Conservation (phyloP, 2,113 vertebrate genomes). For the Syngnathoides biaculeatus region DNA sequence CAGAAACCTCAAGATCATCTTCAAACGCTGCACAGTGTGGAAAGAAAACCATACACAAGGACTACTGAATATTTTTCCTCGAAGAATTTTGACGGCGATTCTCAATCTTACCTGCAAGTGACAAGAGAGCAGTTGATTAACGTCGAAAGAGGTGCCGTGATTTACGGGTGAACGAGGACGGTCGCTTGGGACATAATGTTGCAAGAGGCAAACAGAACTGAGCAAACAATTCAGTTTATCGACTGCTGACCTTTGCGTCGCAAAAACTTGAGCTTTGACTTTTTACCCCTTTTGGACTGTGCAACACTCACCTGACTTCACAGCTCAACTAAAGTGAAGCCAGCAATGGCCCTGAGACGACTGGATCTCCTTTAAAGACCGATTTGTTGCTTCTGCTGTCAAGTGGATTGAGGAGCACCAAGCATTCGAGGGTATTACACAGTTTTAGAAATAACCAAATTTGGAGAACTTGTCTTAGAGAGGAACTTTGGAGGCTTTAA, state of each 20-base stretch:
- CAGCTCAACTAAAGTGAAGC: neutral
- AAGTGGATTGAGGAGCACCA: neutral
- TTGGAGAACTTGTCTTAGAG: neutral
- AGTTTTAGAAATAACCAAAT: neutral
- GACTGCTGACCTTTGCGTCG: neutral
- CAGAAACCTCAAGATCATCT: slow-evolving; percentile 51
- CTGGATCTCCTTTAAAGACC: neutral
- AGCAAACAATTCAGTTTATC: slow-evolving; percentile 43
- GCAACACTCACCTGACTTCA: too few relatives aligned
- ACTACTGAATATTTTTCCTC: neutral
- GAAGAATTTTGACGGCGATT: neutral
- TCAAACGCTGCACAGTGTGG: slow-evolving; percentile 11
- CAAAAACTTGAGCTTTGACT: slow-evolving; percentile 1
- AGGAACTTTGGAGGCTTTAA: neutral
- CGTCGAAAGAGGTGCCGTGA: neutral
- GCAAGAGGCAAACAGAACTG: slow-evolving; percentile 55
- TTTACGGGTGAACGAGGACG: neutral
- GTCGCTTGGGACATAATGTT: slow-evolving; percentile 41
- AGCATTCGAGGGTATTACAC: neutral
- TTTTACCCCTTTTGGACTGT: neutral
- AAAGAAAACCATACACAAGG: neutral
- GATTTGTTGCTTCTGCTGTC: neutral
- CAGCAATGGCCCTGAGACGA: neutral
- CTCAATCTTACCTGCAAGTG: slow-evolving; percentile 27
- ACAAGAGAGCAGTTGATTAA: neutral